Evolutionary conservation across 2,888 invertebrate genomes (phyloP), one percentile per base, ranked within the genome.

Genomic region (Microctonus hyperodae): DNA sequence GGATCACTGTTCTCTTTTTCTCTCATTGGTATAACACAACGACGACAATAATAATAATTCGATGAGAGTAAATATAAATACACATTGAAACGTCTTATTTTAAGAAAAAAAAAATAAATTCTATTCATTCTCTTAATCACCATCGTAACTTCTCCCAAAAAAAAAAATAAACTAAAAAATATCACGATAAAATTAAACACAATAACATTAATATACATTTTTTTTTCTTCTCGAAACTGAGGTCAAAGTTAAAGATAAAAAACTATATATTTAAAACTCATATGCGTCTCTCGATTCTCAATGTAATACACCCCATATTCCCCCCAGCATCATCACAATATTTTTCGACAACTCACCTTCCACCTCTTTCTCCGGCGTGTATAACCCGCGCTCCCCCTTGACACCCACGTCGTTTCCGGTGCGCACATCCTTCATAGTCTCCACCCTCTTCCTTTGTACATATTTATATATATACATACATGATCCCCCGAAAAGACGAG

Each of bases 331-430:
- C 25, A 59, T 57, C 13, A 25, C 31, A 48, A 31, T 31, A 62
- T 70, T 70, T 73, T 73, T 71, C 65, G 69, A 70, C 69, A 74
- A 75, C 71, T 73, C 72, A 72, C 73, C 74, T 76, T 67, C 68
- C 66, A 69, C 71, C 33, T 44, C 16, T 31, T 44, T 25, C 13
- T 9, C 25, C 40, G n/a, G n/a, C n/a, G 25, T 40, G 9, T 35
- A 5, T 28, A 5, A 5, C 28, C 7, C 7, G 4, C 28, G 3
- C 28, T 28, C 28, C 62, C 62, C 72, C 65, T 70, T 69, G 74
- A 78, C 77, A 76, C 78, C 79, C 76, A 78, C 80, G 75, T 76
- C 70, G 74, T 75, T 75, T 74, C 76, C 75, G 76, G 72, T 74
- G 69, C 68, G 69, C 70, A 69, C 72, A 64, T 69, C 64, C 69